phyloP scores from a whole-genome alignment of 2,113 vertebrate genomes.

The Phylloscopus trochiloides region DNA sequence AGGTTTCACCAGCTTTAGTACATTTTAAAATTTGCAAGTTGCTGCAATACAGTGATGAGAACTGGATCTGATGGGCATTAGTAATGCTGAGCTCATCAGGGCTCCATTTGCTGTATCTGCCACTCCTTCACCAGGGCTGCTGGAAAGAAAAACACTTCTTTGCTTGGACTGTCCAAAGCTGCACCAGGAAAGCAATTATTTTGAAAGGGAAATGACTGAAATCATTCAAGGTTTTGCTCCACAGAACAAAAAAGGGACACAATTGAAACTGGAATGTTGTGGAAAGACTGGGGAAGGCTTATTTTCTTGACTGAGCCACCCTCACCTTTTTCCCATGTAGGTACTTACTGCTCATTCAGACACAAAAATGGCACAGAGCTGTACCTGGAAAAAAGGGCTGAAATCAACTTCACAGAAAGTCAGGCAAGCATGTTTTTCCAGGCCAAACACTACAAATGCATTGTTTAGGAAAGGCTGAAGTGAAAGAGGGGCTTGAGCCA shows the following conservation, averaged over 20 bases:
- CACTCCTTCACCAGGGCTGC: neutral
- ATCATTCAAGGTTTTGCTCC: neutral
- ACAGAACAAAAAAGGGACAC: neutral
- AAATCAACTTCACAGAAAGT: neutral
- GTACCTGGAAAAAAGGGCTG: neutral
- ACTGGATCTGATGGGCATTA: slow-evolving; percentile 29
- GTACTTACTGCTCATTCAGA: neutral
- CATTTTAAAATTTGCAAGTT: neutral
- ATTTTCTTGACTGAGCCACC: neutral
- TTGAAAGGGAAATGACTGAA: slow-evolving; percentile 17
- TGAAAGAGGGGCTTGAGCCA: neutral
- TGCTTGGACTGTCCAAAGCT: neutral
- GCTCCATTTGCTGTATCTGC: neutral
- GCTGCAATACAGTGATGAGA: neutral
- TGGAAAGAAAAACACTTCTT: neutral
- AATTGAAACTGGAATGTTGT: neutral
- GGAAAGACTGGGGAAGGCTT: neutral
- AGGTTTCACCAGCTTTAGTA: slow-evolving; percentile 30
- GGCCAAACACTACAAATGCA: neutral
- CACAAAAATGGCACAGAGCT: neutral
- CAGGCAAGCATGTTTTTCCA: neutral
- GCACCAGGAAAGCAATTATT: slow-evolving; percentile 21
- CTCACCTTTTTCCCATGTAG: neutral
- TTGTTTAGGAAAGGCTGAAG: neutral
- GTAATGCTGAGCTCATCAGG: slow-evolving; percentile 25